Evolutionary conservation across 2,113 vertebrate genomes (phyloP), one percentile per base, ranked within the genome.

Genomic region (Potamarius usumacintae): DNA sequence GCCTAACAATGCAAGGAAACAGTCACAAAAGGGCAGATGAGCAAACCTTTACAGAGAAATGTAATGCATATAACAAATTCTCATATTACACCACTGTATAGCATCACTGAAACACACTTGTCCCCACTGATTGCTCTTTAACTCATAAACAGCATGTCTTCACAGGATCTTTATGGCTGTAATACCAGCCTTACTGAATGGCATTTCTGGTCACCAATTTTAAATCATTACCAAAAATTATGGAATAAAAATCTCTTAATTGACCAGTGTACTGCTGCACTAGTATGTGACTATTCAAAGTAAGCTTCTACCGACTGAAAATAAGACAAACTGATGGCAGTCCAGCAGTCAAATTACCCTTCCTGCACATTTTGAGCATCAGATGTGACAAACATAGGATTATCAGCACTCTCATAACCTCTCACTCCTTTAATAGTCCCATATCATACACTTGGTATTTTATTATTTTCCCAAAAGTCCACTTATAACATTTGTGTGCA

Each of bases 1-100:
- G 92, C 95, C 97, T 97, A 65, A 27, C 14, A 25, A 63, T 60
- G 57, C 15, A 79, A 17, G 17, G 17, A 53, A 67, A 78, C 7
- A n/a, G 52, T 10, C 27, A 71, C 20, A 52, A 79, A 17, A 76
- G 58, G 18, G 15, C 69, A 84, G 30, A 52, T n/a, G 67, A 52
- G 25, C 25, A 67, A 27, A 34, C 20, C 34, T 58, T 72, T 58
- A 72, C 65, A 84, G 52, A 72, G 65, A 42, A 52, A 34, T 48
- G 80, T 83, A 63, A 22, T 25, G 5, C 34, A 50, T 52, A 8
- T 65, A 22, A 48, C 34, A 65, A 11, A 67, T 52, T 83, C 2
- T 25, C 15, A 30, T 34, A 53, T 71, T 30, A 83, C 50, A 84
- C 17, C 65, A 57, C 63, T 27, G 25, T 30, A 65, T 52, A 53